Conservation (phyloP, 2,797 vertebrate species). For the Tapirus indicus region DNA sequence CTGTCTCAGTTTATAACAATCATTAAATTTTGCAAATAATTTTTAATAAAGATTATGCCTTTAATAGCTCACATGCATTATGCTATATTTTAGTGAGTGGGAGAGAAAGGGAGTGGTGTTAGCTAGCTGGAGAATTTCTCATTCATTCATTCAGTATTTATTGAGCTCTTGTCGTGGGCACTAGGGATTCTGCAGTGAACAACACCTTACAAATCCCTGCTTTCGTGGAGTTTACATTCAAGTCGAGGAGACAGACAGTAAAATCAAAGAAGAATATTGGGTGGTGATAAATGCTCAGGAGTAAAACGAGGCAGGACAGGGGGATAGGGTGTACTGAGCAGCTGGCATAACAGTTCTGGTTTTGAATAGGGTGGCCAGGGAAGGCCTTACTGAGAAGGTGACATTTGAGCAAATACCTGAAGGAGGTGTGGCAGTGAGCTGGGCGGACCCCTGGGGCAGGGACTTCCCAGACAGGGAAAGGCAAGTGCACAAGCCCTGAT, state of each 20-base stretch:
- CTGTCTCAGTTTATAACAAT: neutral
- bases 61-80: neutral
- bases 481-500: neutral
- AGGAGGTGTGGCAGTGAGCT: neutral
- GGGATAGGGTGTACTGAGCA: neutral
- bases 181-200: neutral
- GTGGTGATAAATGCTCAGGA: neutral
- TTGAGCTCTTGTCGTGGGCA: neutral
- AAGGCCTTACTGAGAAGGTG: neutral
- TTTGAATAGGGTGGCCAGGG: neutral
- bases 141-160: neutral
- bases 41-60: constrained; percentile 26
- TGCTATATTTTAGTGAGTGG: neutral
- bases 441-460: neutral
- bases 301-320: neutral
- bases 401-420: neutral
- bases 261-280: neutral
- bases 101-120: neutral
- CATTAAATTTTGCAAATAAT: neutral
- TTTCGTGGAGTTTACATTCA: neutral
- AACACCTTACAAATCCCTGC: neutral
- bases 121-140: constrained; percentile 17
- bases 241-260: neutral
- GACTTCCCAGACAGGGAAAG: neutral
- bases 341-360: neutral